Base-by-base conservation (phyloP, 2,113 vertebrate species). In the Cariama cristata region DNA sequence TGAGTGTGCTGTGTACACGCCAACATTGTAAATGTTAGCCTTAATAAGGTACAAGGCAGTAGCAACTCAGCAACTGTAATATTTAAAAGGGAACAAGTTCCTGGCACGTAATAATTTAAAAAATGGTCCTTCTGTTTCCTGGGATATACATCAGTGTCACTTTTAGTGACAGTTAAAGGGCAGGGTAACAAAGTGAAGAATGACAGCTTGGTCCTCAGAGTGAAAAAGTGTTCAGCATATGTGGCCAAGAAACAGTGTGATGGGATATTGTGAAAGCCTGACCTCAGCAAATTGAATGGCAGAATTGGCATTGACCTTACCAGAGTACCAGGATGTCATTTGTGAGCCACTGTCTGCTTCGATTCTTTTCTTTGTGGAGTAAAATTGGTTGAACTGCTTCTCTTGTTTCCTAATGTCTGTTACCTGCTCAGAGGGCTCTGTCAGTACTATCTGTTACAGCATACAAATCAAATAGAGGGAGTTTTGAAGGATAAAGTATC, bases 151-250 rank as follows among this genome's bases (percentile, higher is more conserved):
- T 96, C 90, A 96, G 64, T 93, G 91, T 94, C 74, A 79, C 58
- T 85, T 82, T 82, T 8, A 68, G 45, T 94, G 94, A 88, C 91
- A 91, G 86, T 64, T 94, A 88, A 94, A 97, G 83, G 88, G 69
- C 95, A 97, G 73, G 40, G 62, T 91, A 85, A 93, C 91, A 73
- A 79, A 95, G 91, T 94, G 73, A 95, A 75, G 94, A 92, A 93
- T 85, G 86, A 87, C 95, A 94, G 49, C 40, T 74, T n/a, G 40
- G 60, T 86, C 47, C 81, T 94, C 73, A 58, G 66, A 95, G 80
- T 89, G 91, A 72, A 91, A 52, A 93, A 87, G 45, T 21, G 35
- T 81, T 94, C 84, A 69, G 93, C 50, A 12, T 8, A 40, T 49
- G 10, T 79, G 75, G 79, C 68, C 76, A 68, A 59, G 86, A 60